Evolutionary conservation across 1,140 invertebrate genomes (phyloP).

Genomic region (Eufriesea mexicana): DNA sequence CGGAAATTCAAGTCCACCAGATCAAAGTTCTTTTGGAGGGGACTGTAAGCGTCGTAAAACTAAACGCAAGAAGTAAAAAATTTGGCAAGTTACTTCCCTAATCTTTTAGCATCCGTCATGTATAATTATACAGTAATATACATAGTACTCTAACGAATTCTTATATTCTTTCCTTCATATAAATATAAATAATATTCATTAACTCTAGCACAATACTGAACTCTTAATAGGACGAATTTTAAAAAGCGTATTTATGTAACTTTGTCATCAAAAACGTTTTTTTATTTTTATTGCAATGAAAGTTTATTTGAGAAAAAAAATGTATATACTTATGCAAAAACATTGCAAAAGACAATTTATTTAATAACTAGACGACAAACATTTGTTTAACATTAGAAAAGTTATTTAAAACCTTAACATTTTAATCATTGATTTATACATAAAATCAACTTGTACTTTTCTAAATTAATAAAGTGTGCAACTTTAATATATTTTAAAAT

Average conservation of each 20-base stretch:
- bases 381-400: not conserved
- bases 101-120: slow-evolving; percentile 47
- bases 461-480: not conserved
- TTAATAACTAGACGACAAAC: slow-evolving; percentile 1
- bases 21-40: slow-evolving; percentile 74
- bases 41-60: slow-evolving; percentile 80
- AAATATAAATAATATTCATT: slow-evolving; percentile 45
- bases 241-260: slow-evolving; percentile 15
- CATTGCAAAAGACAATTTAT: slow-evolving; percentile 6
- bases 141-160: slow-evolving; percentile 55
- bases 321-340: not conserved
- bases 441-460: slow-evolving; percentile 44
- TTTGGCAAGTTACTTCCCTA: slow-evolving; percentile 41
- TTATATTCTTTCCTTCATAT: slow-evolving; percentile 55
- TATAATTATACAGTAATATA: slow-evolving; percentile 67
- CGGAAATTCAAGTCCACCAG: slow-evolving; percentile 69
- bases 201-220: slow-evolving; percentile 46
- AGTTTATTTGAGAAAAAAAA: slow-evolving; percentile 18
- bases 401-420: slow-evolving; percentile 20
- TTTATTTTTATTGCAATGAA: slow-evolving; percentile 27
- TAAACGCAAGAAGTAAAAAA: slow-evolving; percentile 80
- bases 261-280: slow-evolving; percentile 12
- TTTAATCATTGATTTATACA: slow-evolving; percentile 40
- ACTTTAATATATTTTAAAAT: slow-evolving; percentile 39
- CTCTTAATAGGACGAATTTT: slow-evolving; percentile 45